Base-by-base conservation (phyloP, 2,888 invertebrate species). In the Xanthostigma xanthostigma region DNA sequence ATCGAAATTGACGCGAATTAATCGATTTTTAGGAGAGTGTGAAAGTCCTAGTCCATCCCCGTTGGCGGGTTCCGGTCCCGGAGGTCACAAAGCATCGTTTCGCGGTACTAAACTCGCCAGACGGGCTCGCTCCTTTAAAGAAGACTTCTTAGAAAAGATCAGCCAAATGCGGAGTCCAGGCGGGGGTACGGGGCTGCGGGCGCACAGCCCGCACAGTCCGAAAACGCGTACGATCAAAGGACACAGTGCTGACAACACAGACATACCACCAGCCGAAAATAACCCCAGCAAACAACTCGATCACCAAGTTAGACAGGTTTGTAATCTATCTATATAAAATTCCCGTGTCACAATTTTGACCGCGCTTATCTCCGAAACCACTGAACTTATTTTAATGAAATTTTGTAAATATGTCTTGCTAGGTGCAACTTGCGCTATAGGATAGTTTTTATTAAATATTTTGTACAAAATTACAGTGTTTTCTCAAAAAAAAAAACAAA, bases 61-160 rank as follows among this genome's bases (percentile, higher is more conserved):
- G 38, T 51, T 64, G 58, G 61, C 64, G 33, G 62, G 64, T 44
- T 53, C 62, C 10, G 68, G 73, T 56, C 74, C 77, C 53, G 76
- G 79, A 55, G 84, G 84, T 50, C 81, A 81, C 64, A 85, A 85
- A 63, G 81, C 84, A 57, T 81, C 81, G 54, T 70, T 82, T 67
- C 84, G 85, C 63, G 84, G 87, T 62, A 88, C 85, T 57, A 88
- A 88, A 68, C 75, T 91, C 69, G 89, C 90, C 50, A 75, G 88
- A 56, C 78, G 91, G 55, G 91, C 91, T 54, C 81, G 90, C 58
- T 89, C 89, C 55, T 91, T 92, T 72, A 92, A 91, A 72, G 90
- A 91, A 77, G 91, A 91, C 71, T 79, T 92, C 62, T 76, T 91
- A 64, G 89, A 90, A 68, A 88, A 88, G 69, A 80, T 91, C 66